A percentile compares a stretch with the other conserved stretches of the same genome.
Conservation (phyloP, 2,113 vertebrate genomes). For the Oreotrochilus melanogaster region DNA sequence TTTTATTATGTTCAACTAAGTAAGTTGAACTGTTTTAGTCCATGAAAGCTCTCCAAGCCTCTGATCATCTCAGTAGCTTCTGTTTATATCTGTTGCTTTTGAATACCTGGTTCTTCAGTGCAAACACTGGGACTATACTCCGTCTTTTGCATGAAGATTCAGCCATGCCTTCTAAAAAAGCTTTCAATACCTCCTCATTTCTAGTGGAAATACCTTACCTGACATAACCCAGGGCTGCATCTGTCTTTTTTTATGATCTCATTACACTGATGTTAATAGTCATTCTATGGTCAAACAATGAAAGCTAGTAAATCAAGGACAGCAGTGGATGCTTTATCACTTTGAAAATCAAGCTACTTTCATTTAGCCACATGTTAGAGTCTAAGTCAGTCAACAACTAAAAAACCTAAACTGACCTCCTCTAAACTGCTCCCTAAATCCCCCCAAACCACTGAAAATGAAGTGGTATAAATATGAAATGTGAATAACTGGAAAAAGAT, state of each 20-base stretch:
- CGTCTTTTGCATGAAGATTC: background rate
- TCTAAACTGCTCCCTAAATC: too few relatives aligned
- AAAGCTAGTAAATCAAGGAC: conserved; percentile 29
- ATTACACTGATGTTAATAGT: background rate
- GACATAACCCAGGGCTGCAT: background rate
- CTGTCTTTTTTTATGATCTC: background rate
- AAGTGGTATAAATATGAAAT: background rate
- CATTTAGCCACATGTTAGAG: background rate
- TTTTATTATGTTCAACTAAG: background rate
- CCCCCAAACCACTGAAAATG: background rate
- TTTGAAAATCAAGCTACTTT: background rate
- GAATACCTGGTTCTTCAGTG: background rate
- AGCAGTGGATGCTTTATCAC: background rate
- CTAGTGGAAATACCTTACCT: background rate
- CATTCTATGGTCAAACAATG: conserved; percentile 9
- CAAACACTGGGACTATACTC: background rate
- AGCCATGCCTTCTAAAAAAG: background rate
- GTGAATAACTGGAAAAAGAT: background rate
- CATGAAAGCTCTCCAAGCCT: background rate
- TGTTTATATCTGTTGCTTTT: background rate
- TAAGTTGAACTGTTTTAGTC: background rate
- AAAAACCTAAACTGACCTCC: background rate
- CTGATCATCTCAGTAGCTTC: background rate
- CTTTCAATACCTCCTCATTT: background rate
- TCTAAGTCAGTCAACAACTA: background rate